Evolutionary conservation across 2,888 invertebrate species (phyloP).

Genomic region (Cryptus viduatorius): DNA sequence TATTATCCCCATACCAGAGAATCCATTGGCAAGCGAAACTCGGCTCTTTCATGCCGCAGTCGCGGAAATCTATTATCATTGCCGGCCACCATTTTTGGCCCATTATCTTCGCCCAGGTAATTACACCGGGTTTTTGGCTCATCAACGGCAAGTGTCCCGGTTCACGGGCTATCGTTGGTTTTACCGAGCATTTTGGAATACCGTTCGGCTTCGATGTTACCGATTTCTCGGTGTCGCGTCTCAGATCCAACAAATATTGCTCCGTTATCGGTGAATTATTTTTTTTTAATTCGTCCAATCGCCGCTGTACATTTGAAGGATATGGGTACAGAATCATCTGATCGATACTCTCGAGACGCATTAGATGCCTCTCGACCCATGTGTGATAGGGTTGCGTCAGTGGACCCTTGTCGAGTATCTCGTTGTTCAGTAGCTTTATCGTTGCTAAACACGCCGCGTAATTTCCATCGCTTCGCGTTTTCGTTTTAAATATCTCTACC

Average conservation of each 20-base stretch:
- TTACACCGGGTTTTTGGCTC: conserved; percentile 79
- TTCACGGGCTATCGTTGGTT: conserved; percentile 17
- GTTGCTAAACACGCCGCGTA: conserved; percentile 54
- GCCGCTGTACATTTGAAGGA: conserved; percentile 73
- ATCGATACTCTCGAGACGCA: conserved; percentile 50
- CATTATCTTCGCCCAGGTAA: conserved; percentile 80
- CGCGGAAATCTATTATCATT: conserved; percentile 81
- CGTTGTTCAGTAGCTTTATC: conserved; percentile 42
- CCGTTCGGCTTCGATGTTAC: conserved; percentile 55
- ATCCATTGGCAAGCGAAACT: conserved; percentile 81
- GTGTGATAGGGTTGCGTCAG: conserved; percentile 76
- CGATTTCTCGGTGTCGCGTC: conserved; percentile 55
- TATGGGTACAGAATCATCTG: conserved; percentile 77
- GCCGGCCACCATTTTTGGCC: conserved; percentile 82
- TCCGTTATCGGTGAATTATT: conserved; percentile 73
- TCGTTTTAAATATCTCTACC: conserved; percentile 38
- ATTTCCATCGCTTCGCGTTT: neutral
- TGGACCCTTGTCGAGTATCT: conserved; percentile 55
- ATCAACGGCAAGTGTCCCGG: conserved; percentile 74
- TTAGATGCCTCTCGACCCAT: conserved; percentile 77
- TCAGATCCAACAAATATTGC: conserved; percentile 70
- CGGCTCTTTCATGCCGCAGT: conserved; percentile 79
- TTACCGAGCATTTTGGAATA: neutral
- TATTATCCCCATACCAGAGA: conserved; percentile 82
- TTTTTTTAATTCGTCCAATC: conserved; percentile 72